A percentile compares a stretch with the other conserved stretches of the same genome.
These are phyloP conservation scores for Clupea harengus DNA, from an alignment of 2,113 vertebrate genomes.

Conservation along the genomic window DNA sequence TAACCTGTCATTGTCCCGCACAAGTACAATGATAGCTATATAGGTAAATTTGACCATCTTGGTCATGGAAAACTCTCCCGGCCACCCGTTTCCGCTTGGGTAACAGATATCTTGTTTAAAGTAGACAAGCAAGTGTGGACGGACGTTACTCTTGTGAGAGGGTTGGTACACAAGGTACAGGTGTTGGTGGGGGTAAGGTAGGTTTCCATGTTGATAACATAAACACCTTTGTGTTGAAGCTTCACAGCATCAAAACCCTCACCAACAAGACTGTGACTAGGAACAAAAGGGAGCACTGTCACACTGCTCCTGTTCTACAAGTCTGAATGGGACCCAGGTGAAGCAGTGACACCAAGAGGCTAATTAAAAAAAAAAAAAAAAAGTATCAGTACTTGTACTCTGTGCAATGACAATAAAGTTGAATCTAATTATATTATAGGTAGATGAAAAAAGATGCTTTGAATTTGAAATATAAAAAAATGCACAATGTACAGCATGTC, in stretches of 20 bases:
- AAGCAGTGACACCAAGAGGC: not conserved
- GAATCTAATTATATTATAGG: not conserved
- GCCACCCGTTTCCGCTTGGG: slow-evolving; percentile 22
- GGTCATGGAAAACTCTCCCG: slow-evolving; percentile 28
- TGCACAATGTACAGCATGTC: not conserved
- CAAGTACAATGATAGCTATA: slow-evolving; percentile 10
- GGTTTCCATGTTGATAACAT: slow-evolving; percentile 38
- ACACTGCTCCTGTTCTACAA: slow-evolving; percentile 49
- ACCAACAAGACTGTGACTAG: slow-evolving; percentile 49
- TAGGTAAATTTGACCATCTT: not conserved
- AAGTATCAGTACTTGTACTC: too few species aligned
- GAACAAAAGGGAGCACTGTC: slow-evolving; percentile 33
- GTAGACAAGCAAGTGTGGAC: slow-evolving; percentile 43
- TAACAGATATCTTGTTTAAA: slow-evolving; percentile 25
- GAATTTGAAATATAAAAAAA: too few species aligned
- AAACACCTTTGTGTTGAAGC: slow-evolving; percentile 50
- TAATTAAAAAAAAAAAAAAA: not conserved
- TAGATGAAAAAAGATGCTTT: not conserved
- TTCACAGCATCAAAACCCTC: slow-evolving; percentile 63
- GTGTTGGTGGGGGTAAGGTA: not conserved
- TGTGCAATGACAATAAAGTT: too few species aligned
- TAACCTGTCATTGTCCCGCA: slow-evolving; percentile 13
- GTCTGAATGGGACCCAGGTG: not conserved
- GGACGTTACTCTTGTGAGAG: slow-evolving; percentile 34
- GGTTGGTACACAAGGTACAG: slow-evolving; percentile 33